These are phyloP conservation scores for Orchestes rusci DNA, from an alignment of 2,888 invertebrate species.

Conservation along the genomic window DNA sequence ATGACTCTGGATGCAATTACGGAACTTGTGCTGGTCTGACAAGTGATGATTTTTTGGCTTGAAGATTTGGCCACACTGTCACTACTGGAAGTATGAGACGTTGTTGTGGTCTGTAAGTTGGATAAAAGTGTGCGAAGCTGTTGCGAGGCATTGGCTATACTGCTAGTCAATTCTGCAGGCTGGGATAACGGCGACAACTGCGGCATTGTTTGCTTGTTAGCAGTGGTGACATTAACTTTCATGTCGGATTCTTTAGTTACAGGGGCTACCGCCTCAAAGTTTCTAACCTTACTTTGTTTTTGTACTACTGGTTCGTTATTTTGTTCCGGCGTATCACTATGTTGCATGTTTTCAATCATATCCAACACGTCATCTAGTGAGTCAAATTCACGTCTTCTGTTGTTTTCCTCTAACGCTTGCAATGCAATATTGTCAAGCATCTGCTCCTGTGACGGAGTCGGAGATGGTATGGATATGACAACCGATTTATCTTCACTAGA, in stretches of 20 bases:
- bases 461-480: constrained; percentile 59
- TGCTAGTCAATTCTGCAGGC: constrained; percentile 63
- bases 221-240: constrained; percentile 28
- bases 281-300: background rate
- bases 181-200: constrained; percentile 66
- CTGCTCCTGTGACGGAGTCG: constrained; percentile 58
- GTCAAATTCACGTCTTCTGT: constrained; percentile 52
- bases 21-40: constrained; percentile 34
- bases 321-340: constrained; percentile 18
- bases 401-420: constrained; percentile 48
- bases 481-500: constrained; percentile 56
- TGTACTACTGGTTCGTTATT: constrained; percentile 2
- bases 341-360: constrained; percentile 58
- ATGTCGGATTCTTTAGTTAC: constrained; percentile 16
- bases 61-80: constrained; percentile 42
- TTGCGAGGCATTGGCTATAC: constrained; percentile 64
- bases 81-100: constrained; percentile 47
- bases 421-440: constrained; percentile 57
- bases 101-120: constrained; percentile 54
- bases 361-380: constrained; percentile 63
- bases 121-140: constrained; percentile 61
- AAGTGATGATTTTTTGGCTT: constrained; percentile 35
- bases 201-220: constrained; percentile 45
- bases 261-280: constrained; percentile 8
- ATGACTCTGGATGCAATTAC: constrained; percentile 35